Conservation (phyloP, 2,113 vertebrate species). For the Callorhinus ursinus region DNA sequence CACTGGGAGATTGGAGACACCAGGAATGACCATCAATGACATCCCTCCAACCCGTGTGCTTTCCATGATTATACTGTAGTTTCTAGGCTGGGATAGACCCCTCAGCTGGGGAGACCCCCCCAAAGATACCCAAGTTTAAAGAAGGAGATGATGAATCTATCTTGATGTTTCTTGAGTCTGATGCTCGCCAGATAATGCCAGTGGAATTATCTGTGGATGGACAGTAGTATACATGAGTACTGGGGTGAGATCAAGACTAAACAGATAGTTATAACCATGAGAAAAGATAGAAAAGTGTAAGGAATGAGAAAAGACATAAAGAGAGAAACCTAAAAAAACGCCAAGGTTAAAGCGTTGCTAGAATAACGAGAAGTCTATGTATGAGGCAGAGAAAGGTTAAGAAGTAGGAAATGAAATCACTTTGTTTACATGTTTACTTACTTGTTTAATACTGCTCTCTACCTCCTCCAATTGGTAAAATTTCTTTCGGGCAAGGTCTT, state of each 20-base stretch:
- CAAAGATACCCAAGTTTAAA: background rate
- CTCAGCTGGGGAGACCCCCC: background rate
- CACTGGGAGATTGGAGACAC: background rate
- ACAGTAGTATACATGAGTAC: background rate
- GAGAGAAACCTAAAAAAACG: background rate
- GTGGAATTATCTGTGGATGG: background rate
- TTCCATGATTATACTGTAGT: background rate
- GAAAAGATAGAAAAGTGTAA: background rate
- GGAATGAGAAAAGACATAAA: background rate
- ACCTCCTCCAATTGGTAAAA: background rate
- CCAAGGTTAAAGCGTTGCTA: background rate
- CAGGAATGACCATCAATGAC: background rate
- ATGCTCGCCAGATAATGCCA: background rate
- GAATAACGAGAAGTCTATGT: background rate
- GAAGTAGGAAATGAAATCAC: background rate
- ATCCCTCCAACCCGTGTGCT: no score
- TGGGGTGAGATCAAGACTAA: background rate
- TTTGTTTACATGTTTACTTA: background rate
- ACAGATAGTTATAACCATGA: background rate
- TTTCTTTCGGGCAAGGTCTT: background rate
- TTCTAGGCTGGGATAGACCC: background rate
- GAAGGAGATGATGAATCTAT: background rate
- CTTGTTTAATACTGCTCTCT: background rate
- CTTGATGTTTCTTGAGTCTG: slow-evolving; percentile 28
- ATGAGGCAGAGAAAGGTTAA: background rate